Conservation (phyloP, 2,888 invertebrate species). For the Holacanthella duospinosa region DNA sequence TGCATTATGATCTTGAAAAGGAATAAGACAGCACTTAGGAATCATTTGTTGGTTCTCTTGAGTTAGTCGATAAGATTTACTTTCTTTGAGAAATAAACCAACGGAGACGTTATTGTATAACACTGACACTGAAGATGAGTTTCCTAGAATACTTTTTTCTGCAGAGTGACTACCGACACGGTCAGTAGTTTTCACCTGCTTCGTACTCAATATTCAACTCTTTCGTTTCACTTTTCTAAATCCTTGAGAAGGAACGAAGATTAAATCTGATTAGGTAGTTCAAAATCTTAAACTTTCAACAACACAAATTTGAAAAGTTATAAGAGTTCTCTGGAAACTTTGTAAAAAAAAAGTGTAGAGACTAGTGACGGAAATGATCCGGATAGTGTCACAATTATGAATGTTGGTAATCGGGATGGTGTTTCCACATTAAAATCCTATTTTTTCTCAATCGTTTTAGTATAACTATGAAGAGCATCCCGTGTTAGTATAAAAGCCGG, state of each 20-base stretch:
- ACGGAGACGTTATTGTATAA: neutral
- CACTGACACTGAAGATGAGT: neutral
- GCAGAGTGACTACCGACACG: constrained; percentile 4
- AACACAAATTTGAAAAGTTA: no score
- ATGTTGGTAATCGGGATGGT: constrained; percentile 36
- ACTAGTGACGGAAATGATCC: constrained; percentile 9
- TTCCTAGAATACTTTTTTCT: neutral
- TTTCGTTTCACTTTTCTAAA: neutral
- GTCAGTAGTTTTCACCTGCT: constrained; percentile 2
- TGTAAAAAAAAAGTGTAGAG: neutral
- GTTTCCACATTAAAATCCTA: constrained; percentile 34
- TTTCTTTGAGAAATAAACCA: neutral
- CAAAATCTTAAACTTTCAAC: no score
- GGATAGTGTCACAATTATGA: constrained; percentile 36
- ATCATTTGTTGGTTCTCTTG: no score
- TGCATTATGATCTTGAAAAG: no score
- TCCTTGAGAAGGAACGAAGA: constrained; percentile 1
- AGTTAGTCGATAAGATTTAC: neutral
- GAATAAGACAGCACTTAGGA: no score
- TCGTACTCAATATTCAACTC: neutral
- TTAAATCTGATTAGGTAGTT: constrained; percentile 6
- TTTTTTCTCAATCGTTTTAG: constrained; percentile 26
- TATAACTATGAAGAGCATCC: constrained; percentile 21
- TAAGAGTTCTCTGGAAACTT: constrained; percentile 8
- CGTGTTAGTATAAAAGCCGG: constrained; percentile 25